A percentile compares a stretch with the other conserved stretches of the same genome.
Conservation (phyloP, 1,140 invertebrate genomes). For the Globodera ellingtonae region DNA sequence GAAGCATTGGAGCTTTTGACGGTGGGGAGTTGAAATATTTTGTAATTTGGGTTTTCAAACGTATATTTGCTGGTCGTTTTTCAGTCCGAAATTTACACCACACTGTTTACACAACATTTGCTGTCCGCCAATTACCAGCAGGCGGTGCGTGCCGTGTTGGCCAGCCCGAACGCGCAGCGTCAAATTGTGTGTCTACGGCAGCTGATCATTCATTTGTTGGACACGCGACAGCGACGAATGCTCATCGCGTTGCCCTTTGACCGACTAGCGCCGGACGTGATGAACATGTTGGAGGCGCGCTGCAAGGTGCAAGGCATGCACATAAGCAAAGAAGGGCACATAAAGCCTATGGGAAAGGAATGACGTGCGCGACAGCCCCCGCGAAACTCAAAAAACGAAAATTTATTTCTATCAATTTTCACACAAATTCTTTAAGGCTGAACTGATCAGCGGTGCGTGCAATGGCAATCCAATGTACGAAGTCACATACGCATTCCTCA, state of each 20-base stretch:
- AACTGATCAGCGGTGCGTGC: neutral
- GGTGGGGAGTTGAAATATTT: neutral
- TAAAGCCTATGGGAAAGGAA: too few species aligned
- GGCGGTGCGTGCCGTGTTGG: constrained; percentile 41
- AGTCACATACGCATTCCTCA: constrained; percentile 50
- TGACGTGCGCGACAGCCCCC: too few species aligned
- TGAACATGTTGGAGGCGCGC: constrained; percentile 42
- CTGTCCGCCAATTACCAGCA: constrained; percentile 31
- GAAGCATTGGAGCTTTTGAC: neutral
- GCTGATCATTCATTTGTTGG: constrained; percentile 38
- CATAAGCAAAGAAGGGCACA: constrained; percentile 3
- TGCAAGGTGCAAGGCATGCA: constrained; percentile 23
- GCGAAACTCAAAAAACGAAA: too few species aligned
- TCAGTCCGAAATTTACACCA: constrained; percentile 41
- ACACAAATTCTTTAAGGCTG: neutral
- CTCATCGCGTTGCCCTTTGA: constrained; percentile 42
- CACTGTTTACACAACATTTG: constrained; percentile 46
- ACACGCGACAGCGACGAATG: constrained; percentile 28
- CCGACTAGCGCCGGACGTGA: constrained; percentile 32
- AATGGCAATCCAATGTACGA: constrained; percentile 38
- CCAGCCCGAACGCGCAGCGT: constrained; percentile 33
- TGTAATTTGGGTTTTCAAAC: neutral
- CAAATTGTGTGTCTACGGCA: constrained; percentile 42
- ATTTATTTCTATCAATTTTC: neutral
- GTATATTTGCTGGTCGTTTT: neutral